Conservation (phyloP, 2,888 invertebrate species). For the Chromoteleia sp. region DNA sequence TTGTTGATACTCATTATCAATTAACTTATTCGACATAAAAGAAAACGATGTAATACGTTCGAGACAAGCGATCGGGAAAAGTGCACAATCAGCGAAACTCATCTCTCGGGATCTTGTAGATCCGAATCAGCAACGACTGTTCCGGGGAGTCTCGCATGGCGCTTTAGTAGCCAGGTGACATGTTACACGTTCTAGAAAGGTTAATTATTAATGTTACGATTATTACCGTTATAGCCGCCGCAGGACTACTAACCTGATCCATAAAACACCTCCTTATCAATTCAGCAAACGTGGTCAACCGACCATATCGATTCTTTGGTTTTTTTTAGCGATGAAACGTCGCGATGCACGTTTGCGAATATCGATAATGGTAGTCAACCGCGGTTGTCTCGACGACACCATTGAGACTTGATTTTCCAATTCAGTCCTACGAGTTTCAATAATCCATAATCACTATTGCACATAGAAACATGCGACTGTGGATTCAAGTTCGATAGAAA, state of each 20-base stretch:
- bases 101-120: constrained; percentile 68
- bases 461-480: constrained; percentile 31
- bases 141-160: constrained; percentile 75
- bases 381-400: constrained; percentile 68
- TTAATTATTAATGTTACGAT: constrained; percentile 80
- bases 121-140: constrained; percentile 74
- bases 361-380: constrained; percentile 56
- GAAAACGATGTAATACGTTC: constrained; percentile 57
- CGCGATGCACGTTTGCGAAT: constrained; percentile 65
- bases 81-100: constrained; percentile 63
- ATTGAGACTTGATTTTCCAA: constrained; percentile 71
- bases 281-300: constrained; percentile 72
- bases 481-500: constrained; percentile 39
- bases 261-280: constrained; percentile 78
- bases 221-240: constrained; percentile 77
- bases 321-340: constrained; percentile 55
- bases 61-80: constrained; percentile 54
- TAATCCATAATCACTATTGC: constrained; percentile 58
- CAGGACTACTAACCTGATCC: constrained; percentile 73
- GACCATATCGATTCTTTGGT: constrained; percentile 69
- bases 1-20: constrained; percentile 55
- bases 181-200: constrained; percentile 73
- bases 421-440: constrained; percentile 65
- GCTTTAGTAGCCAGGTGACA: constrained; percentile 72
- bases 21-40: constrained; percentile 63